These are phyloP conservation scores for Xerus inauris DNA, from an alignment of 2,113 vertebrate species.

Conservation along the genomic window DNA sequence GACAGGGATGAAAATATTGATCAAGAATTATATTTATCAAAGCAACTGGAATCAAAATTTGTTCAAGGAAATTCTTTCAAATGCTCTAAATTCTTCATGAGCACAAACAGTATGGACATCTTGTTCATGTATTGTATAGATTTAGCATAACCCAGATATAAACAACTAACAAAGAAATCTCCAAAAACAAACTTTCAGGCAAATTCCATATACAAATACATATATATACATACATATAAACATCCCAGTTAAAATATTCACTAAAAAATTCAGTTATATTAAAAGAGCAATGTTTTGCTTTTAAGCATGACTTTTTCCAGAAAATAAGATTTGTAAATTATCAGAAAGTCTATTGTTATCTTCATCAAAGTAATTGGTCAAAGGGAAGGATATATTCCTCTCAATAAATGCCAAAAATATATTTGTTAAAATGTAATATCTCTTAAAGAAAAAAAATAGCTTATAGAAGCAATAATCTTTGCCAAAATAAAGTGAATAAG, in stretches of 20 bases:
- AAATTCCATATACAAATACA: conserved; percentile 9
- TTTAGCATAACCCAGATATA: background rate
- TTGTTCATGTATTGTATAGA: background rate
- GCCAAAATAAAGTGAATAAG: conserved; percentile 10
- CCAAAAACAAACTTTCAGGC: background rate
- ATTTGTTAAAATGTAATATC: conserved; percentile 5
- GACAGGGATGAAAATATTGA: background rate
- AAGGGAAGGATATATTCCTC: conserved; percentile 15
- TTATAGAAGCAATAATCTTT: conserved; percentile 23
- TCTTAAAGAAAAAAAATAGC: conserved; percentile 14
- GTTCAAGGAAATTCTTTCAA: conserved; percentile 9
- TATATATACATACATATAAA: conserved; percentile 18
- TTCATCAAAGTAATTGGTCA: conserved; percentile 61
- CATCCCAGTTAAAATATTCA: conserved; percentile 9
- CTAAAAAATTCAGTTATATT: conserved; percentile 1
- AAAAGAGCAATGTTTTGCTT: conserved; percentile 42
- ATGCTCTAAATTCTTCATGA: background rate
- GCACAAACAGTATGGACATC: background rate
- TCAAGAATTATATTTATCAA: background rate
- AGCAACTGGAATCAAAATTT: background rate
- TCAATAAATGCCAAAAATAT: conserved; percentile 38
- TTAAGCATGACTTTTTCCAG: background rate
- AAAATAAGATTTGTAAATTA: conserved; percentile 51
- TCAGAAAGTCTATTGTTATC: conserved; percentile 48
- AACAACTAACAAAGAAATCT: background rate